These are phyloP conservation scores for Heliconius hermathena DNA, from an alignment of 1,140 invertebrate species.

Conservation along the genomic window DNA sequence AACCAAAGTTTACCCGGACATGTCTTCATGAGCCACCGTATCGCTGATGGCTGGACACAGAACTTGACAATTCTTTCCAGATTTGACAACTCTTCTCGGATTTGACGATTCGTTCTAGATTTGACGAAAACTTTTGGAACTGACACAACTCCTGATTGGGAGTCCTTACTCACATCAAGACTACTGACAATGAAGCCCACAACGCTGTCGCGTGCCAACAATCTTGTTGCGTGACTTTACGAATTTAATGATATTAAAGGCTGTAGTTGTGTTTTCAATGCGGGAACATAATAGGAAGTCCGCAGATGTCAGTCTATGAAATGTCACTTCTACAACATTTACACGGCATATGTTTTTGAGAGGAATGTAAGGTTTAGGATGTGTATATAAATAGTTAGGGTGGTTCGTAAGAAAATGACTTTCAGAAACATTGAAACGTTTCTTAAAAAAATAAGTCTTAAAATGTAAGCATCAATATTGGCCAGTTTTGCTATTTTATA, in stretches of 20 bases:
- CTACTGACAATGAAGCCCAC: constrained; percentile 39
- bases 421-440: neutral
- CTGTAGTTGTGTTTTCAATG: constrained; percentile 38
- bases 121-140: constrained; percentile 8
- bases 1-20: neutral
- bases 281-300: constrained; percentile 32
- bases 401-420: constrained; percentile 11
- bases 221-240: constrained; percentile 30
- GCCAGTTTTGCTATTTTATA: constrained; percentile 6
- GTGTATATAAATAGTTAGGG: constrained; percentile 30
- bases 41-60: neutral
- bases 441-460: neutral
- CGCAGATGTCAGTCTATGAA: constrained; percentile 39
- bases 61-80: neutral
- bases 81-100: too few species aligned
- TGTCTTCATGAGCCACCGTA: neutral
- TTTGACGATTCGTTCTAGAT: neutral
- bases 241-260: constrained; percentile 54
- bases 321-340: constrained; percentile 15
- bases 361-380: constrained; percentile 4
- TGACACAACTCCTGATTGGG: constrained; percentile 9
- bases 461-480: neutral
- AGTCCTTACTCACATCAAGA: constrained; percentile 32
- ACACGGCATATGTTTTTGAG: constrained; percentile 13
- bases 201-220: constrained; percentile 18